phyloP scores from a whole-genome alignment of 2,888 invertebrate genomes.

The Cephus pygmeus region DNA sequence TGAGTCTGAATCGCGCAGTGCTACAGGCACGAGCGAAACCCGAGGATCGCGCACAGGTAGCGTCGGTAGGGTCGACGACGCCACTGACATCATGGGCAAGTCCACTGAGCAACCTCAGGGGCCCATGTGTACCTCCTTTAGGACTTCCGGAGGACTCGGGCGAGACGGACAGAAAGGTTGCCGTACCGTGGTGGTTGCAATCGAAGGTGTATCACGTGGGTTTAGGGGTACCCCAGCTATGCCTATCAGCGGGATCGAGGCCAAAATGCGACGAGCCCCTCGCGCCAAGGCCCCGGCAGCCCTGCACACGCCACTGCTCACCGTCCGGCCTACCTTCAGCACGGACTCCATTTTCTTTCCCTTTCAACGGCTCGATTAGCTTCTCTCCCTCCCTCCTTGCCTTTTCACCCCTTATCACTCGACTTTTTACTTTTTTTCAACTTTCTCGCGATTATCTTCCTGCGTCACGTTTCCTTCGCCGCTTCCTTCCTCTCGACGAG shows the following conservation, averaged over 20 bases:
- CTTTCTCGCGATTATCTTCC: no score
- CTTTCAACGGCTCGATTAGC: neutral
- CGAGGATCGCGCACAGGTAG: no score
- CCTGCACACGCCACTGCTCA: slow-evolving; percentile 56
- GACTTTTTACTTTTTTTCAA: no score
- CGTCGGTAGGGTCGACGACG: neutral
- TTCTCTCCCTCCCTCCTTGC: no score
- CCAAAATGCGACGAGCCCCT: slow-evolving; percentile 55
- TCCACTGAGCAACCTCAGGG: neutral
- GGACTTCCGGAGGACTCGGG: neutral
- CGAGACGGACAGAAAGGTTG: neutral
- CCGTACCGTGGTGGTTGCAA: slow-evolving; percentile 42
- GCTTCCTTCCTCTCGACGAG: no score
- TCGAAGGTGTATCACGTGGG: slow-evolving; percentile 27
- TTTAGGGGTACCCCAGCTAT: slow-evolving; percentile 33
- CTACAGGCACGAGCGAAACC: no score
- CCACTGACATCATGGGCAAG: neutral
- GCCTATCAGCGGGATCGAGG: slow-evolving; percentile 58
- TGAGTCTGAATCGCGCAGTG: no score
- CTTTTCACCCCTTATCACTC: no score
- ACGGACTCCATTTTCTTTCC: slow-evolving; percentile 55
- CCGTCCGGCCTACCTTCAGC: slow-evolving; percentile 56
- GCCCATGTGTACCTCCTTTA: neutral
- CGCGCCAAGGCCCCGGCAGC: slow-evolving; percentile 55
- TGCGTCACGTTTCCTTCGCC: no score